Base-by-base conservation (phyloP, 2,113 vertebrate species). In the Engraulis encrasicolus region DNA sequence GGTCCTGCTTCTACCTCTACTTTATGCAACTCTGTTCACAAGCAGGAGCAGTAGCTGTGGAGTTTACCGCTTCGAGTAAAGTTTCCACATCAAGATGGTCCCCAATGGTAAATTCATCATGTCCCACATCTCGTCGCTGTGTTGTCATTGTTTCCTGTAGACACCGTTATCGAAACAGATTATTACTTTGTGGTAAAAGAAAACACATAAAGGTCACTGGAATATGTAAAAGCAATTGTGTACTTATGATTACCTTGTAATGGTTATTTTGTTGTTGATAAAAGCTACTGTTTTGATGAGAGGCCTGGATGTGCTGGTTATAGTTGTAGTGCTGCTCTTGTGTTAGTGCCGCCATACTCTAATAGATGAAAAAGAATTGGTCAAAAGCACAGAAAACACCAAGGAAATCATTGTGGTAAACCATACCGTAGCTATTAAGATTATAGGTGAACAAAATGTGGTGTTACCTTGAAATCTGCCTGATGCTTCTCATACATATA, bases 41-140 rank as follows among this genome's bases (percentile, higher is more conserved):
- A 45, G 40, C 40, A 27, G n/a, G 48, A 38, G 79, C 34, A 0
- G 49, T n/a, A 27, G 23, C 0, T 49, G 23, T 23, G 23, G 37
- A 74, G 15, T 4, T 52, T 50, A 84, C 83, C 79, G 27, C 34
- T 18, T 23, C 17, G 17, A 84, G 83, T 34, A 84, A 38, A 6
- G 34, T 74, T 20, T 81, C 45, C 31, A 84, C 19, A 12, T 31
- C 48, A 0, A 40, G 11, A 20, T 0, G 58, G 11, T 66, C 58
- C 12, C 34, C 74, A 49, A 38, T 77, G 79, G 12, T 50, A 77
- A 77, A 40, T 3, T 0, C 27, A 7, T 34, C 23, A 14, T 37
- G 48, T 31, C 40, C 11, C 58, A 66, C 23, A 40, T 77, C 78
- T 80, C 37, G 66, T 14, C 6, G 40, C 71, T 48, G 14, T 52